Base-by-base conservation (phyloP, 2,797 vertebrate genomes). In the Chelonia mydas region DNA sequence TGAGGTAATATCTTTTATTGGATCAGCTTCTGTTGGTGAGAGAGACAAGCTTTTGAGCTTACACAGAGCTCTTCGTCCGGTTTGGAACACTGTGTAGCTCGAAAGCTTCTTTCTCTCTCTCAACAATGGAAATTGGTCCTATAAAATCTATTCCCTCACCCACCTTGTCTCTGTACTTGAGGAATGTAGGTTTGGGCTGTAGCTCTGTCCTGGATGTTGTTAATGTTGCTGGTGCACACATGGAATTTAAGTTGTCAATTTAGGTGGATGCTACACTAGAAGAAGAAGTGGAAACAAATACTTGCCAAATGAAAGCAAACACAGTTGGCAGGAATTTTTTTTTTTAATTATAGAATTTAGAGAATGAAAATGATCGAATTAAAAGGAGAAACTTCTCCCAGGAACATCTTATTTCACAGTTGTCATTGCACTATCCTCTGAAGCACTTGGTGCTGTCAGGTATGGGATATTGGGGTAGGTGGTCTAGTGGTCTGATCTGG, bases 191-290 rank as follows among this genome's bases (percentile, higher is more conserved):
- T 37, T 68, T 37, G 59, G 31, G 15, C 7, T 65, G 59, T 33
- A 31, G 59, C 31, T 33, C 33, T 65, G 59, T 65, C 33, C 15
- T 9, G 7, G 31, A n/a, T 31, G 11, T 7, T 59, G 28, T 31
- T 84, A 37, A 25, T 49, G 5, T 31, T 19, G 72, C 23, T 9
- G 33, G 47, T 13, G 0, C 0, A 21, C 5, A 19, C 11, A 5
- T 1, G 0, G 17, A 41, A 47, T 84, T 47, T 74, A 88, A 19
- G n/a, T 51, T 2, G 16, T n/a, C 61, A 2, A 4, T 10, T 2
- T 51, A 51, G 19, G 31, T 84, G 11, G 17, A 50, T 55, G 3
- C 19, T 54, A 47, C 27, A 37, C 47, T 80, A 21, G 49, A 37
- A 79, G 1, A 8, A 85, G 50, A 72, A 53, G 3, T 2, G 5